A percentile compares a stretch with the other conserved stretches of the same genome.
phyloP scores from a whole-genome alignment of 2,888 invertebrate genomes.

The Microchrysa polita region DNA sequence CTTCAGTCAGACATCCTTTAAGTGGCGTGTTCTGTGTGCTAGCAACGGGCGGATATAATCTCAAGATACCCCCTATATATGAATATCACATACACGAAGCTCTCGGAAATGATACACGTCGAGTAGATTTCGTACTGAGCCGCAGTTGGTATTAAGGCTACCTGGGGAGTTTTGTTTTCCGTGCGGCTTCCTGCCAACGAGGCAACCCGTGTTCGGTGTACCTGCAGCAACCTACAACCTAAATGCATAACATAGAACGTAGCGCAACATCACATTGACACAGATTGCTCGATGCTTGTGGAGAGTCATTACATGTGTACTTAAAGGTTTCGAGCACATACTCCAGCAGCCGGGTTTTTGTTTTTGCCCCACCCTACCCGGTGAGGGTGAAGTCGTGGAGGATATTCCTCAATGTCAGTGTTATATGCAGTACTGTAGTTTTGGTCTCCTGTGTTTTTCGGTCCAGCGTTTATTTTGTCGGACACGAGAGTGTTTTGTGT shows the following conservation, averaged over 20 bases:
- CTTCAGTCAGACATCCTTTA: conserved; percentile 25
- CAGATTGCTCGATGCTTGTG: conserved; percentile 48
- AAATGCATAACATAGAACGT: too few species aligned
- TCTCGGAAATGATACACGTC: neutral
- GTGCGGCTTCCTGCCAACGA: conserved; percentile 31
- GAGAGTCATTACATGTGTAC: conserved; percentile 48
- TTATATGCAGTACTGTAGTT: neutral
- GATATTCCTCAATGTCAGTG: conserved; percentile 30
- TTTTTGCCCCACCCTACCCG: conserved; percentile 19
- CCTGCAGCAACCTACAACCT: too few species aligned
- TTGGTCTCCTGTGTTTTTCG: neutral
- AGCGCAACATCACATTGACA: conserved; percentile 41
- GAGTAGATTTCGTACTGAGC: conserved; percentile 6
- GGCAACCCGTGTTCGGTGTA: neutral
- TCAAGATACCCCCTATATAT: neutral
- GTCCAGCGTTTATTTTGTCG: neutral
- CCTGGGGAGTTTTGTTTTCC: conserved; percentile 26
- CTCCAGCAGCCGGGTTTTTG: neutral
- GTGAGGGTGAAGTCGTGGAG: conserved; percentile 4
- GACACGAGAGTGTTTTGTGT: too few species aligned
- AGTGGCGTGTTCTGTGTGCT: conserved; percentile 10
- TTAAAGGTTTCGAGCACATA: conserved; percentile 46
- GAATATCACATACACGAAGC: neutral
- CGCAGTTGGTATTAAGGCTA: neutral
- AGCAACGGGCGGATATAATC: conserved; percentile 2